These are phyloP conservation scores for Neopelma chrysocephalum DNA, from an alignment of 2,797 vertebrate genomes.

Conservation along the genomic window DNA sequence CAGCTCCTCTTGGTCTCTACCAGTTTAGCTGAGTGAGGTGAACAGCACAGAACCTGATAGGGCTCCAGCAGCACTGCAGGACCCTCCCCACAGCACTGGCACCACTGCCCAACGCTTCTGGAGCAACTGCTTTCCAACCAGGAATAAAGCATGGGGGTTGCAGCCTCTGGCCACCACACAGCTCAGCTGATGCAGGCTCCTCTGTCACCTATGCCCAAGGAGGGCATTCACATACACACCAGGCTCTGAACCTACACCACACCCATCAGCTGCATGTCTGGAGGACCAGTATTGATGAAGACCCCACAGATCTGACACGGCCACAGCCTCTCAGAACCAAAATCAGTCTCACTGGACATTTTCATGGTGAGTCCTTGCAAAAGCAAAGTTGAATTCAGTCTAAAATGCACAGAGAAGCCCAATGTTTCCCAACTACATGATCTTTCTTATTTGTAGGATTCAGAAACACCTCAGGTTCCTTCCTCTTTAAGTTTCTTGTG, in stretches of 20 bases:
- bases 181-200: background rate
- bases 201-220: background rate
- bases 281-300: background rate
- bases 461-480: background rate
- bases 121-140: background rate
- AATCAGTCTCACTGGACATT: background rate
- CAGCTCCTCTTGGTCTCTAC: background rate
- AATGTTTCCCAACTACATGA: background rate
- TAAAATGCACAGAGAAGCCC: background rate
- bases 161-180: background rate
- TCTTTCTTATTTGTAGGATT: background rate
- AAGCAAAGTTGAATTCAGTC: background rate
- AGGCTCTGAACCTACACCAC: background rate
- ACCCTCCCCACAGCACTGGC: background rate
- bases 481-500: background rate
- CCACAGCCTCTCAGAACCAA: background rate
- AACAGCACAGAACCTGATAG: background rate
- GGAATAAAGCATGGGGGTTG: background rate
- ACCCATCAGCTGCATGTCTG: background rate
- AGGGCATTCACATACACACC: rapidly evolving
- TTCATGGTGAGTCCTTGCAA: background rate
- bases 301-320: background rate
- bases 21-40: background rate
- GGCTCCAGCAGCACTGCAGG: background rate
- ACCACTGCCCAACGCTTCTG: background rate